A percentile compares a stretch with the other conserved stretches of the same genome.
Evolutionary conservation across 2,113 vertebrate genomes (phyloP).

Genomic region (Chiloscyllium plagiosum): DNA sequence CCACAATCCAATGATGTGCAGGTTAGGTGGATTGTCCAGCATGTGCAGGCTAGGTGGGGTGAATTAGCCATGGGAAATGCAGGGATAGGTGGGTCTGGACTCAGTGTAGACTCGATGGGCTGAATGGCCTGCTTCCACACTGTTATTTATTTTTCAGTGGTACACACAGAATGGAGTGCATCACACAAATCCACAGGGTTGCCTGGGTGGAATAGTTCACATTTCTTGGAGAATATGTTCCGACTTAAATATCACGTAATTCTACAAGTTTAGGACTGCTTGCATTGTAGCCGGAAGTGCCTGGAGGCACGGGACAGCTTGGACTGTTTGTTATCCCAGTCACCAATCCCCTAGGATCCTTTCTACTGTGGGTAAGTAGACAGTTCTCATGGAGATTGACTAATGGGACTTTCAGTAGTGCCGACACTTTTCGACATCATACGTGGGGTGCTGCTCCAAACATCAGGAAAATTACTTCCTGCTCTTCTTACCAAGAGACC

Average conservation of each 20-base stretch:
- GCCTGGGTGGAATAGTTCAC: not conserved
- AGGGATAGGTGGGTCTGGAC: too few relatives aligned
- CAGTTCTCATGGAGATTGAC: constrained; percentile 24
- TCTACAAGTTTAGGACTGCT: not conserved
- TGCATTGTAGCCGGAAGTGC: not conserved
- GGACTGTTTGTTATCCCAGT: not conserved
- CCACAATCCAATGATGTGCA: too few relatives aligned
- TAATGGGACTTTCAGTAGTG: not conserved
- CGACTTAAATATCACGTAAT: not conserved
- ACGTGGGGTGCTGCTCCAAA: too few relatives aligned
- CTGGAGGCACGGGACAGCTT: not conserved
- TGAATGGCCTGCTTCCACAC: too few relatives aligned
- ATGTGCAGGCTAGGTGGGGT: too few relatives aligned
- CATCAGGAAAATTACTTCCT: not conserved
- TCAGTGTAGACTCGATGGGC: too few relatives aligned
- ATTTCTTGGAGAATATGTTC: not conserved
- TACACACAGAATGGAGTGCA: not conserved
- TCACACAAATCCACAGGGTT: not conserved
- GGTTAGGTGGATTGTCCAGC: too few relatives aligned
- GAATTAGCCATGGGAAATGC: too few relatives aligned
- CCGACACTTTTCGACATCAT: not conserved
- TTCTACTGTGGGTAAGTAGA: not conserved
- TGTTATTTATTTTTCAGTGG: not conserved
- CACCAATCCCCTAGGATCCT: constrained; percentile 29
- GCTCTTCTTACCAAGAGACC: not conserved